phyloP scores from a whole-genome alignment of 1,140 invertebrate species.

The Drosophila quadrilineata region DNA sequence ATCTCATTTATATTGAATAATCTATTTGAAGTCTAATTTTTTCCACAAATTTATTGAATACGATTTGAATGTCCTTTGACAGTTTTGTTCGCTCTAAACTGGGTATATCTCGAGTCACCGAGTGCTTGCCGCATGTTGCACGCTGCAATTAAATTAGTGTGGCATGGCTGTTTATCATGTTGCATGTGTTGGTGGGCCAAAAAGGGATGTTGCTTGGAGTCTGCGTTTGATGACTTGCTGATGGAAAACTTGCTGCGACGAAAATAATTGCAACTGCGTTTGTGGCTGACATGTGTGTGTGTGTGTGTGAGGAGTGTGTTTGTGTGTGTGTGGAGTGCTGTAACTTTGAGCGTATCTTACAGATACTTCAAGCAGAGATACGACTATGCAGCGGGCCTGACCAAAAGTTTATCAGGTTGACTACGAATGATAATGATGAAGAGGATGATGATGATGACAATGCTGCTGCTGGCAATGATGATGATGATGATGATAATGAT shows the following conservation, averaged over 20 bases:
- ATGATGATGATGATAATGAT: conserved; percentile 45
- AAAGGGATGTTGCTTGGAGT: conserved; percentile 29
- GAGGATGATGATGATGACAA: conserved; percentile 33
- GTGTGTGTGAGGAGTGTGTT: background rate
- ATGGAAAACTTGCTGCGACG: conserved; percentile 70
- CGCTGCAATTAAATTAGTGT: conserved; percentile 67
- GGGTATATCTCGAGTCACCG: too few relatives aligned
- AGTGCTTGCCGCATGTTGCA: conserved; percentile 63
- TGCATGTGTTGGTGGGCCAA: conserved; percentile 2
- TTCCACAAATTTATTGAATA: too few relatives aligned
- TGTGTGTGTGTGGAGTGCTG: background rate
- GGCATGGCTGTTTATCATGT: conserved; percentile 5
- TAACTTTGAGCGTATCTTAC: conserved; percentile 22
- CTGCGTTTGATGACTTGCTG: conserved; percentile 67
- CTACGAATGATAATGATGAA: conserved; percentile 11
- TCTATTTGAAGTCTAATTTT: too few relatives aligned
- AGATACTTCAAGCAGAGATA: conserved; percentile 6
- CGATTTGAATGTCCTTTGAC: too few relatives aligned
- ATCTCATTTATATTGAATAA: too few relatives aligned
- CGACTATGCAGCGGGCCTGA: conserved; percentile 36
- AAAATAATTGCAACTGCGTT: conserved; percentile 54
- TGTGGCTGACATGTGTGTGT: conserved; percentile 6
- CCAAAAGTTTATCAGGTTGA: conserved; percentile 49
- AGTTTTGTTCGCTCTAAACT: too few relatives aligned
- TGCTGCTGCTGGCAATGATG: conserved; percentile 19